Evolutionary conservation across 2,113 vertebrate genomes (phyloP), one percentile per base, ranked within the genome.

Genomic region (Axis porcinus): DNA sequence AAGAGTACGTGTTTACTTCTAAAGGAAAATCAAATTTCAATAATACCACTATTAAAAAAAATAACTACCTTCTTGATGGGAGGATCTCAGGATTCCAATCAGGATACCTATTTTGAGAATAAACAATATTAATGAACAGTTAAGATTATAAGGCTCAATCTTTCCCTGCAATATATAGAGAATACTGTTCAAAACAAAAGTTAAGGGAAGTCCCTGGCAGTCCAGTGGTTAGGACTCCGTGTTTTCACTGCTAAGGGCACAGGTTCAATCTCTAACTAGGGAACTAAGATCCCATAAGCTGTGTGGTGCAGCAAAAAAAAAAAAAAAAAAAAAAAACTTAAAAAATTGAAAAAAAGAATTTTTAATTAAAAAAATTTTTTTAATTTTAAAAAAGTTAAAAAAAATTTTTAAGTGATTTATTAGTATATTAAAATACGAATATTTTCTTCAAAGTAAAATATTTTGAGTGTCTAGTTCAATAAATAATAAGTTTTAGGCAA

Each of bases 31-130:
- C 0, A 86, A 70, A 43, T 91, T 85, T 95, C 36, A 86, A 78
- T 88, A 95, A 78, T 33, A 94, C 23, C 28, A 87, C 16, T 85
- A 86, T 57, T 95, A 88, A 21, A 45, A 85, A 40, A 88, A 27
- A 83, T 33, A 47, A 90, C 98, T 99, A 99, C 99, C 99, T 99
- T 98, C 96, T 98, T n/a, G 98, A 98, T 70, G 98, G 98, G 19
- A 98, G 96, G 25, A 99, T 97, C 93, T 99, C 99, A 1, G 99
- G 99, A 96, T 99, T 99, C 99, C 99, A 99, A 2, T 99, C 98
- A 0, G 99, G 99, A 64, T 99, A 99, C 70, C 99, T 99, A 97
- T 52, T 79, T 87, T 79, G 60, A 95, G 64, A 55, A 98, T 28
- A 90, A 27, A 93, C 1, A 0, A 5, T 67, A 97, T 93, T 87